Percentiles rank a stretch among this genome's conserved stretches.
These are phyloP conservation scores for Pseudorhombus dupliciocellatus DNA, from an alignment of 2,113 vertebrate genomes.

Conservation along the genomic window DNA sequence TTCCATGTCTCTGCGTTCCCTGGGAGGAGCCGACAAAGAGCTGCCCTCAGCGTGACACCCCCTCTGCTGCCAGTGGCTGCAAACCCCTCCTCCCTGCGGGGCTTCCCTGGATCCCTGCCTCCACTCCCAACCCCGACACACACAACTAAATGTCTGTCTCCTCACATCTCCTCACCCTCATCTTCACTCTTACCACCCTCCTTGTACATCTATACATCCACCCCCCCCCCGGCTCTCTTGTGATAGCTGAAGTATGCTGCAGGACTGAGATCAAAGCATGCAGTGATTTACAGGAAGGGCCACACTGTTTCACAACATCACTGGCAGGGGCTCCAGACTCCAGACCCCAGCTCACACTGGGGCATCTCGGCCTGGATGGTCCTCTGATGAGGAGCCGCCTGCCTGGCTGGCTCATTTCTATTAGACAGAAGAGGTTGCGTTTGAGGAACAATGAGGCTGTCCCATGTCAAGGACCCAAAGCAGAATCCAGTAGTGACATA, in stretches of 20 bases:
- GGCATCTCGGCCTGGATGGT: slow-evolving; percentile 20
- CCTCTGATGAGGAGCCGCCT: too few relatives aligned
- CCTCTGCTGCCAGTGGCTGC: slow-evolving; percentile 45
- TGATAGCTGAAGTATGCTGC: slow-evolving; percentile 32
- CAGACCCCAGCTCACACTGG: slow-evolving; percentile 26
- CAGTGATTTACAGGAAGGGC: slow-evolving; percentile 45
- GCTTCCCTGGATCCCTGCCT: slow-evolving; percentile 3
- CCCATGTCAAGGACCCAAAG: too few relatives aligned
- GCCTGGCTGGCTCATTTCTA: slow-evolving; percentile 8
- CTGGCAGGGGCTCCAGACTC: slow-evolving; percentile 25
- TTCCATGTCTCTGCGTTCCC: slow-evolving; percentile 27
- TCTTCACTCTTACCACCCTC: neutral
- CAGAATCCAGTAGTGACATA: too few relatives aligned
- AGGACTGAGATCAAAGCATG: slow-evolving; percentile 48
- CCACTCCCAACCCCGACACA: neutral
- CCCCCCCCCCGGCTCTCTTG: neutral
- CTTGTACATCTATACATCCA: neutral
- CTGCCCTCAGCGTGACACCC: slow-evolving; percentile 48
- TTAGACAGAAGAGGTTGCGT: neutral
- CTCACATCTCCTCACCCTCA: slow-evolving; percentile 8
- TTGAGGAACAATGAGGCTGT: neutral
- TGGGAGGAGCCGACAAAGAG: slow-evolving; percentile 41
- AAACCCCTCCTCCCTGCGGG: slow-evolving; percentile 34
- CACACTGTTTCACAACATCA: slow-evolving; percentile 25
- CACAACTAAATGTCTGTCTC: slow-evolving; percentile 20